Evolutionary conservation across 1,140 invertebrate species (phyloP), one percentile per base, ranked within the genome.

Genomic region (Manduca sexta): DNA sequence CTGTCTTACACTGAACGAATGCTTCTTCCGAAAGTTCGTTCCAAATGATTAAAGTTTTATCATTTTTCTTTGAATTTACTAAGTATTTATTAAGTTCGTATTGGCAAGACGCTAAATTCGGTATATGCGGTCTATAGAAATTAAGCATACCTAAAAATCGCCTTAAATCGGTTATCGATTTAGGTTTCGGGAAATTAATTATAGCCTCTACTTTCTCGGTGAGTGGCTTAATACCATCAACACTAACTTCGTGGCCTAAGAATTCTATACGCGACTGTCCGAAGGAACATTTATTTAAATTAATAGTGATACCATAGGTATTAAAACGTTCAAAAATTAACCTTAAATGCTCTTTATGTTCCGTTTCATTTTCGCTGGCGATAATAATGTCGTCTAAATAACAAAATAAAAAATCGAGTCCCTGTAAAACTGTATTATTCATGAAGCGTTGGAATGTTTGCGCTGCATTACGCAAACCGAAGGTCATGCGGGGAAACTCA

Each of bases 1-100:
- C 57, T 12, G 56, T 11, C 56, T 88, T 88, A 49, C 70, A 80
- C n/a, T 63, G 30, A 8, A 67, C 45, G 52, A 88, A 87, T 0
- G 81, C 70, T 46, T 45, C 1, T 10, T 61, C 34, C 1, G 73
- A 33, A 37, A 64, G 59, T 0, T 42, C 13, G 0, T 60, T 73
- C 76, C 74, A 84, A 8, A 17, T 1, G 11, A 86, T 64, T 10
- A 26, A 3, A 45, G 40, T 51, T 40, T 60, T 60, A 26, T 60
- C 52, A 29, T 46, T 51, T 17, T 49, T 53, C 43, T 46, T 59
- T 8, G 31, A 21, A 39, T 39, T 48, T 18, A 16, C 4, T 31
- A 52, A 33, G 31, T 52, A 56, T 8, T 52, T 29, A 13, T 60
- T 54, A n/a, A 54, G 21, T 45, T 38, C n/a, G 1, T 17, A 16